phyloP scores from a whole-genome alignment of 2,113 vertebrate species.

The Phoxinus phoxinus region DNA sequence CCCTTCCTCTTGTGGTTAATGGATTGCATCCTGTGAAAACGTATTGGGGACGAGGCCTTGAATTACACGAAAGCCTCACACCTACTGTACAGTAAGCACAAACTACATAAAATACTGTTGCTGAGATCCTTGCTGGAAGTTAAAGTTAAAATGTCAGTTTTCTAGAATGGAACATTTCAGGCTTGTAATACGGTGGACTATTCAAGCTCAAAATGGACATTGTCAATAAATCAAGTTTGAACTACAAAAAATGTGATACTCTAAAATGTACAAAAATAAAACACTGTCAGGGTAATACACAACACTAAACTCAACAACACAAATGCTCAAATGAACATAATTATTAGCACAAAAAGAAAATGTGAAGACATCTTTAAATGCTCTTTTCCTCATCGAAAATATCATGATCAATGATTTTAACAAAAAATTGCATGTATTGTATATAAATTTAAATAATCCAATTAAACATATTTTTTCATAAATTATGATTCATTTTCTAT shows the following conservation, averaged over 20 bases:
- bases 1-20: background rate
- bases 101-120: background rate
- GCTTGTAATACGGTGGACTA: no score
- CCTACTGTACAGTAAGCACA: background rate
- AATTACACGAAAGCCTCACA: background rate
- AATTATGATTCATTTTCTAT: background rate
- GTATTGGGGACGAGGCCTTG: background rate
- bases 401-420: background rate
- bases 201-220: no score
- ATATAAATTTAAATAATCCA: background rate
- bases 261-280: no score
- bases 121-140: background rate
- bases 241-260: no score
- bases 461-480: background rate
- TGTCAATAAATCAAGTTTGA: no score
- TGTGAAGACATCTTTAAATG: background rate
- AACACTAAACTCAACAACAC: background rate
- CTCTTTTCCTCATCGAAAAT: background rate
- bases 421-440: background rate
- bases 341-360: background rate
- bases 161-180: no score
- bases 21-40: constrained; percentile 12
- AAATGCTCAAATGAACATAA: background rate
- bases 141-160: no score
- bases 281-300: no score